A percentile compares a stretch with the other conserved stretches of the same genome.
These are phyloP conservation scores for Kryptopterus vitreolus DNA, from an alignment of 2,797 vertebrate genomes.

Conservation along the genomic window DNA sequence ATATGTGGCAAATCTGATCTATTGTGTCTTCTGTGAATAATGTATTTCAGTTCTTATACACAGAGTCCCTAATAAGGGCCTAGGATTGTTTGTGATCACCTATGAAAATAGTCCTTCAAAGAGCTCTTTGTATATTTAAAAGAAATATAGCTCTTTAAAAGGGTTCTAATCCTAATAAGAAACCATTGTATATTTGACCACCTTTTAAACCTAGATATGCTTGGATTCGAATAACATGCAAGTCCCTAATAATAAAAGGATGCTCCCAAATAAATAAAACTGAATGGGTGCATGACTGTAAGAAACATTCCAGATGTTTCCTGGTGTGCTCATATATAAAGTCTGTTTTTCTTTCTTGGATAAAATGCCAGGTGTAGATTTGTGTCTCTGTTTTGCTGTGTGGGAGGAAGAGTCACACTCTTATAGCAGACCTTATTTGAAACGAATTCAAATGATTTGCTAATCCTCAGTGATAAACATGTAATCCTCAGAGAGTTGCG, in stretches of 20 bases:
- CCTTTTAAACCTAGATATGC: not conserved
- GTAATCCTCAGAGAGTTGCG: slow-evolving; percentile 24
- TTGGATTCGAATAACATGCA: not conserved
- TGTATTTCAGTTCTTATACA: not conserved
- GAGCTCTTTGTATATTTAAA: not conserved
- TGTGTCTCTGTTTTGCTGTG: not conserved
- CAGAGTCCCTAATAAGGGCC: not conserved
- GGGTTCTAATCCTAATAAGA: not conserved
- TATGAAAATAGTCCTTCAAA: not conserved
- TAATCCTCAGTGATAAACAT: slow-evolving; percentile 32
- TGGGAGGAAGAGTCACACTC: not conserved
- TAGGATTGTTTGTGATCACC: not conserved
- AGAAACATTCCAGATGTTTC: not conserved
- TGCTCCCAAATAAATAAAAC: not conserved
- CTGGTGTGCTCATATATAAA: not conserved
- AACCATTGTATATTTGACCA: not conserved
- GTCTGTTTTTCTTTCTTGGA: not conserved
- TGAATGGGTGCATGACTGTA: not conserved
- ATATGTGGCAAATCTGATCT: too few species aligned
- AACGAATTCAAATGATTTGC: slow-evolving; percentile 22
- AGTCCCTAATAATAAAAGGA: not conserved
- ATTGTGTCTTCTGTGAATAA: not conserved
- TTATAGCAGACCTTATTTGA: slow-evolving; percentile 13
- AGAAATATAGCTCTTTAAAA: not conserved
- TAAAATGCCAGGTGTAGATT: slow-evolving; percentile 18